Evolutionary conservation across 2,888 invertebrate species (phyloP).

Genomic region (Drosophila mayaguana): DNA sequence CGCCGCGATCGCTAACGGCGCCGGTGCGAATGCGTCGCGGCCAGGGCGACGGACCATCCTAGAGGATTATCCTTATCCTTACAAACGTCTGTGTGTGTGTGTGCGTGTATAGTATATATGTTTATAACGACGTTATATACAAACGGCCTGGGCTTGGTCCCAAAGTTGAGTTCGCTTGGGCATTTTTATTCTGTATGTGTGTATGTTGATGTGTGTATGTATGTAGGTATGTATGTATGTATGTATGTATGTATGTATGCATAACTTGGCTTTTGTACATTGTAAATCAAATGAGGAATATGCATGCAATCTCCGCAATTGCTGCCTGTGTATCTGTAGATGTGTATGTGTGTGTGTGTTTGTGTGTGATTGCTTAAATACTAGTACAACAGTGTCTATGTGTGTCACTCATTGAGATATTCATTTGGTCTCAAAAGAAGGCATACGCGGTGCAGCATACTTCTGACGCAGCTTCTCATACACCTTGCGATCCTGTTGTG

Average conservation of each 20-base stretch:
- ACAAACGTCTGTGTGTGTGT: neutral
- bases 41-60: slow-evolving; percentile 31
- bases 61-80: neutral
- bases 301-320: slow-evolving; percentile 22
- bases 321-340: slow-evolving; percentile 11
- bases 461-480: slow-evolving; percentile 91
- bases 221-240: neutral
- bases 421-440: slow-evolving; percentile 57
- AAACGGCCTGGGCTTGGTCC: slow-evolving; percentile 46
- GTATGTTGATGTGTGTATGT: neutral
- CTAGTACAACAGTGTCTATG: slow-evolving; percentile 46
- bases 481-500: slow-evolving; percentile 88
- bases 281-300: slow-evolving; percentile 43
- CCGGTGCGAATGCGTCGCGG: slow-evolving; percentile 12
- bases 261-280: slow-evolving; percentile 44
- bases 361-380: slow-evolving; percentile 36
- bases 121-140: slow-evolving; percentile 12
- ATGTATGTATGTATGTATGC: neutral
- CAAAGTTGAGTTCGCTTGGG: slow-evolving; percentile 46
- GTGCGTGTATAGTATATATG: slow-evolving; percentile 13
- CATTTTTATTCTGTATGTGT: slow-evolving; percentile 31
- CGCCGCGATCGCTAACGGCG: slow-evolving; percentile 23
- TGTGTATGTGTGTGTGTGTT: slow-evolving; percentile 13
- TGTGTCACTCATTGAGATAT: slow-evolving; percentile 25
- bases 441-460: slow-evolving; percentile 86